Percentiles rank a stretch among this genome's conserved stretches.
These are phyloP conservation scores for Actinia tenebrosa DNA, from an alignment of 64 coral and sea anemone species.

Conservation along the genomic window DNA sequence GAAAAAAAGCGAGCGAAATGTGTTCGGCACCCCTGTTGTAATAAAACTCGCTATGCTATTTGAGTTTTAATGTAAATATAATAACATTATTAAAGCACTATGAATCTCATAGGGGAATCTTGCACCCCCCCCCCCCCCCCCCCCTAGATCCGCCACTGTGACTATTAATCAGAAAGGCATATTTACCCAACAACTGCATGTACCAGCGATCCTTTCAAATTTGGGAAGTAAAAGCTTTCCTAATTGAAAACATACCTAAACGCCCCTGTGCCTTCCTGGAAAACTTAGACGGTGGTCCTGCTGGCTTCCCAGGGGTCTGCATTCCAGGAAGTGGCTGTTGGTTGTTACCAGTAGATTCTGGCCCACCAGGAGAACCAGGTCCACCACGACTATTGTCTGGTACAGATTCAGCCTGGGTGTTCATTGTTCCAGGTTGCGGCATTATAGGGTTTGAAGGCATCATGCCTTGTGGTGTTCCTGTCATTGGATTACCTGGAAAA, in stretches of 20 bases:
- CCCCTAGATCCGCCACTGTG: too few species aligned
- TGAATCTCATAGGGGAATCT: too few species aligned
- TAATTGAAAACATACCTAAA: not conserved
- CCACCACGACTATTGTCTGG: constrained; percentile 2
- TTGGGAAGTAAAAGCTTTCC: not conserved
- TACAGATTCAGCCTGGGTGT: not conserved
- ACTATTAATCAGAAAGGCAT: too few species aligned
- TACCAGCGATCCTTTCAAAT: not conserved
- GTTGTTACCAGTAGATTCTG: not conserved
- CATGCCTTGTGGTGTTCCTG: not conserved
- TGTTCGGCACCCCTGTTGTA: too few species aligned
- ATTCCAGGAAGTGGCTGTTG: not conserved
- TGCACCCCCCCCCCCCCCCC: too few species aligned
- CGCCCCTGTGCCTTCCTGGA: constrained; percentile 20
- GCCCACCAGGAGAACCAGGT: not conserved
- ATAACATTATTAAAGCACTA: too few species aligned
- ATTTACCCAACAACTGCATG: too few species aligned
- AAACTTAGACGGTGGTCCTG: constrained; percentile 21
- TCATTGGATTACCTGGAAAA: constrained; percentile 1
- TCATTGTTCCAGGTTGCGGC: not conserved
- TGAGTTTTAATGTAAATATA: too few species aligned
- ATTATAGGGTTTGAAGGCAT: not conserved
- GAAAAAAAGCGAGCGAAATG: too few species aligned
- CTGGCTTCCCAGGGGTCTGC: not conserved
- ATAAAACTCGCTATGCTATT: too few species aligned